A percentile compares a stretch with the other conserved stretches of the same genome.
Conservation (phyloP, 2,113 vertebrate species). For the Hippocampus comes region DNA sequence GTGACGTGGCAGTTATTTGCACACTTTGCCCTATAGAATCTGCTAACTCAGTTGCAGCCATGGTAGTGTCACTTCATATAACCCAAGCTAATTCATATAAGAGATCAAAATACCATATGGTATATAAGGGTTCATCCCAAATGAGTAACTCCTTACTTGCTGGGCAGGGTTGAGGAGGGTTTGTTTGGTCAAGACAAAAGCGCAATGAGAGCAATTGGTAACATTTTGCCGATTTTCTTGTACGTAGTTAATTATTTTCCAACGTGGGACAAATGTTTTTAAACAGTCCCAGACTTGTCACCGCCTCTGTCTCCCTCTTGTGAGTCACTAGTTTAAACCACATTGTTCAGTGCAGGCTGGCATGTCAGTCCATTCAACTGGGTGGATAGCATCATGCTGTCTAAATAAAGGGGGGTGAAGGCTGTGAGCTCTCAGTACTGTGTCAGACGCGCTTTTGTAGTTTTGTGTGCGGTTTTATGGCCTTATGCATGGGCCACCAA, state of each 20-base stretch:
- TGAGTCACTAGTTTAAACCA: slow-evolving; percentile 2
- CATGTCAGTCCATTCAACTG: not conserved
- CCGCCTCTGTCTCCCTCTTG: not conserved
- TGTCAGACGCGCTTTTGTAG: not conserved
- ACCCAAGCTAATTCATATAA: not conserved
- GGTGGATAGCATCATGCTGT: slow-evolving; percentile 9
- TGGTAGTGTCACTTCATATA: not conserved
- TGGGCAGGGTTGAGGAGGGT: not conserved
- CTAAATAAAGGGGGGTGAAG: not conserved
- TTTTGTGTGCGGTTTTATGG: not conserved
- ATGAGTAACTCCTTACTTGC: not conserved
- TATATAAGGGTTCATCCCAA: not conserved
- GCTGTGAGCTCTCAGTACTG: not conserved
- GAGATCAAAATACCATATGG: not conserved
- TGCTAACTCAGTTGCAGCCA: not conserved
- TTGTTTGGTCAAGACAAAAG: not conserved
- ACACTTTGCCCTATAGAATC: not conserved
- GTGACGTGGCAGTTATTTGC: not conserved
- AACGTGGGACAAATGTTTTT: not conserved
- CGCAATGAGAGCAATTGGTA: not conserved
- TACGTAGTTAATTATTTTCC: not conserved
- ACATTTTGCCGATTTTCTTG: not conserved
- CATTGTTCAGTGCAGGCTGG: not conserved
- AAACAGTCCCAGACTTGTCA: not conserved
- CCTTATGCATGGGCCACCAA: too few relatives aligned